These are phyloP conservation scores for Trypoxylus dichotomus DNA, from an alignment of 1,140 invertebrate genomes.

Conservation along the genomic window DNA sequence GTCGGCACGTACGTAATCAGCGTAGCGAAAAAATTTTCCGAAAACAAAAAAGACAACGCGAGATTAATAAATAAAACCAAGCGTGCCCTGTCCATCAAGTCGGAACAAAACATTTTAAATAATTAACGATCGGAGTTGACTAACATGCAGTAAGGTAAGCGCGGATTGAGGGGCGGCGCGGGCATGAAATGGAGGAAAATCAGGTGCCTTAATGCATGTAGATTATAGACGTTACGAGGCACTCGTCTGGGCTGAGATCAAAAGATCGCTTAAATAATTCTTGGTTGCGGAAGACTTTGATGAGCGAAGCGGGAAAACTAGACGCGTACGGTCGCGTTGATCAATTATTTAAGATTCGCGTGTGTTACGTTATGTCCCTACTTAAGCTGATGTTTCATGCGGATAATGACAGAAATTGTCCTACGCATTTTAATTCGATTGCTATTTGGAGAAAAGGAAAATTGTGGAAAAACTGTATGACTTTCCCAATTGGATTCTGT, in stretches of 20 bases:
- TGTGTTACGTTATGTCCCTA: constrained; percentile 14
- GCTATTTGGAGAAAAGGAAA: not conserved
- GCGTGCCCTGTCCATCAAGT: not conserved
- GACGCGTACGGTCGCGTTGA: constrained; percentile 30
- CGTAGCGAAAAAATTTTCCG: not conserved
- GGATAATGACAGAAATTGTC: not conserved
- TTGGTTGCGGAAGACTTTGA: constrained; percentile 33
- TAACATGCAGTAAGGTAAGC: too few relatives aligned
- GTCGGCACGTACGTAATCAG: not conserved
- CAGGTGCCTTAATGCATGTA: constrained; percentile 23
- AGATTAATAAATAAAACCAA: constrained; percentile 19
- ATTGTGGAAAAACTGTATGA: not conserved
- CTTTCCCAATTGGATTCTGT: not conserved
- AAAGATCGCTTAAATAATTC: constrained; percentile 47
- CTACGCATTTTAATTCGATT: constrained; percentile 15
- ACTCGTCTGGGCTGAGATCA: constrained; percentile 39
- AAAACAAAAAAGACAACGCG: not conserved
- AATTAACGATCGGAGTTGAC: constrained; percentile 9
- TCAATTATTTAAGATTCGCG: constrained; percentile 43
- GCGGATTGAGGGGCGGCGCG: too few relatives aligned
- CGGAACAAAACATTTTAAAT: constrained; percentile 21
- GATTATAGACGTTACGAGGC: constrained; percentile 37
- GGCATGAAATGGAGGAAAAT: not conserved
- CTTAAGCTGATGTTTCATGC: constrained; percentile 10
- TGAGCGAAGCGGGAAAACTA: constrained; percentile 13